Conservation (phyloP, 2,888 invertebrate species). For the Cyrtodaria siliqua region DNA sequence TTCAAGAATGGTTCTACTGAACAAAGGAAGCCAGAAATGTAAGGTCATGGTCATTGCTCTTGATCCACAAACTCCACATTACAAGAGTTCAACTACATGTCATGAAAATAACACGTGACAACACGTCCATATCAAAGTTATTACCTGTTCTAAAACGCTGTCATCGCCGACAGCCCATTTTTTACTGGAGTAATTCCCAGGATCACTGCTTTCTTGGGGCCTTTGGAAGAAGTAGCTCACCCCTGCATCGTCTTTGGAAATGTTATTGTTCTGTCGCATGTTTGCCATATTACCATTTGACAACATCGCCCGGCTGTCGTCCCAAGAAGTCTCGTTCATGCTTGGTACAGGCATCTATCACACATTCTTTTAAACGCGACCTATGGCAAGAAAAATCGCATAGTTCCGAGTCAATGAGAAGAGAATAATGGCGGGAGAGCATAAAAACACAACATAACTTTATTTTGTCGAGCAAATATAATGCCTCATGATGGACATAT, state of each 20-base stretch:
- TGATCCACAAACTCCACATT: no score
- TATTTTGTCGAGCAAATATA: slow-evolving; percentile 2
- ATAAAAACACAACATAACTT: slow-evolving; percentile 7
- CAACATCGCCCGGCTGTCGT: slow-evolving; percentile 79
- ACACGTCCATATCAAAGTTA: slow-evolving; percentile 5
- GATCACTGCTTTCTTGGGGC: slow-evolving; percentile 93
- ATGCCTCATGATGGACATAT: neutral
- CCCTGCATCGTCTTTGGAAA: slow-evolving; percentile 94
- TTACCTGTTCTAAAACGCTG: slow-evolving; percentile 89
- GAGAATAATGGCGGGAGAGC: slow-evolving; percentile 70
- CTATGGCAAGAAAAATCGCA: slow-evolving; percentile 35
- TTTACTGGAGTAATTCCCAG: slow-evolving; percentile 86
- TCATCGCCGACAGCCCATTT: slow-evolving; percentile 96
- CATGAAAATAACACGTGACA: slow-evolving; percentile 8
- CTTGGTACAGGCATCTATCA: slow-evolving; percentile 81
- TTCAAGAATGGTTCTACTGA: neutral
- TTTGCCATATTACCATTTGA: slow-evolving; percentile 79
- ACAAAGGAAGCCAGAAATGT: slow-evolving; percentile 1
- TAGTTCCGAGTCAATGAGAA: slow-evolving; percentile 50
- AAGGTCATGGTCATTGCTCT: slow-evolving; percentile 24
- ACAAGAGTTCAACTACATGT: no score
- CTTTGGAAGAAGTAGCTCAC: slow-evolving; percentile 97
- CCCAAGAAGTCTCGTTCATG: slow-evolving; percentile 85
- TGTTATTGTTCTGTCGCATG: slow-evolving; percentile 71
- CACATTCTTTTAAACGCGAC: slow-evolving; percentile 72